A percentile compares a stretch with the other conserved stretches of the same genome.
phyloP scores from a whole-genome alignment of 1,140 invertebrate species.

The Neelides sp. region DNA sequence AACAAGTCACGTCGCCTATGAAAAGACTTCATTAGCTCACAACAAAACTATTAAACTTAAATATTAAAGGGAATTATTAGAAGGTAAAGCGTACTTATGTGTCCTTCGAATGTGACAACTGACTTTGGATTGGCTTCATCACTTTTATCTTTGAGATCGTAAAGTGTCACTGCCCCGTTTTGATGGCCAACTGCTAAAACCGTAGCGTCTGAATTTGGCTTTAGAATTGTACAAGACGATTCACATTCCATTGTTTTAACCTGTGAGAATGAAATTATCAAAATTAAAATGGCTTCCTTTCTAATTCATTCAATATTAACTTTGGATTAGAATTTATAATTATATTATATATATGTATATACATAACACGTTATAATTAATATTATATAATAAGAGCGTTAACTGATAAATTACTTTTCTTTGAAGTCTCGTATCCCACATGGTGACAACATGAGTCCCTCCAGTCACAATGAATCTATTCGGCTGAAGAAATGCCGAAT shows the following conservation, averaged over 20 bases:
- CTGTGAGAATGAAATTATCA: conserved; percentile 29
- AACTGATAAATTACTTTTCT: conserved; percentile 67
- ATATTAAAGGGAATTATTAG: background rate
- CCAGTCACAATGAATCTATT: conserved; percentile 74
- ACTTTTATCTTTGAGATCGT: conserved; percentile 45
- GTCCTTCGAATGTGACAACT: conserved; percentile 70
- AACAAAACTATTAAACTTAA: background rate
- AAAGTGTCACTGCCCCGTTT: conserved; percentile 77
- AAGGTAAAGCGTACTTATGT: conserved; percentile 43
- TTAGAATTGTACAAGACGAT: conserved; percentile 26
- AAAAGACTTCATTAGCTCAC: background rate
- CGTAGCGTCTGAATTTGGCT: conserved; percentile 50
- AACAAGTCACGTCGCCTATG: conserved; percentile 57
- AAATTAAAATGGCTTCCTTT: no score
- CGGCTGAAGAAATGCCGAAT: conserved; percentile 62
- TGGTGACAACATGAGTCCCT: conserved; percentile 79
- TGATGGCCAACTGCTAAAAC: conserved; percentile 80
- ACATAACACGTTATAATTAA: background rate
- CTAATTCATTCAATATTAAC: no score
- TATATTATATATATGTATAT: background rate
- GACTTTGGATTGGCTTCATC: conserved; percentile 45
- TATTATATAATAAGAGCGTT: no score
- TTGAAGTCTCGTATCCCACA: conserved; percentile 84
- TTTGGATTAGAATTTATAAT: background rate
- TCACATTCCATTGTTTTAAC: conserved; percentile 33